Evolutionary conservation across 1,140 invertebrate species (phyloP).

Genomic region (Drosophila guanche): DNA sequence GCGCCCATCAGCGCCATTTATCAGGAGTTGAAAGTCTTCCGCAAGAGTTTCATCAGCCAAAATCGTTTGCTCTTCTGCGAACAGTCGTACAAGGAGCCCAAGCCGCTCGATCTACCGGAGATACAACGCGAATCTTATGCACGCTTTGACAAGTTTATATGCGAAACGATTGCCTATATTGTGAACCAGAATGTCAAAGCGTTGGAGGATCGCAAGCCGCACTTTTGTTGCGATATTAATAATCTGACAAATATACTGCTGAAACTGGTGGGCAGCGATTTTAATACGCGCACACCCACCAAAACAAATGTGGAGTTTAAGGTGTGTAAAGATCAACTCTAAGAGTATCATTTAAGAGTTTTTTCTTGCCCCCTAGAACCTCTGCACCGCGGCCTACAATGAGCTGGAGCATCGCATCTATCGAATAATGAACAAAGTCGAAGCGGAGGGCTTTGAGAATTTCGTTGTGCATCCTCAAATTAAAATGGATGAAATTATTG

Average conservation of each 20-base stretch:
- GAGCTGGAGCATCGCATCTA: conserved; percentile 55
- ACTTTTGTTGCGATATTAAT: conserved; percentile 58
- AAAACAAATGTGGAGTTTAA: conserved; percentile 37
- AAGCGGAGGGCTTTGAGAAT: conserved; percentile 42
- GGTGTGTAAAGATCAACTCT: conserved; percentile 9
- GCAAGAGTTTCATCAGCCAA: conserved; percentile 48
- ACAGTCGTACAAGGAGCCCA: not conserved
- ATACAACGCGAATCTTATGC: conserved; percentile 32
- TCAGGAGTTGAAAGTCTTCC: conserved; percentile 51
- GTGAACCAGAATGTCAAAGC: conserved; percentile 39
- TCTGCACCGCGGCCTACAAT: conserved; percentile 52
- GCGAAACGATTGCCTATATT: conserved; percentile 45
- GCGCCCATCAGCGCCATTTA: conserved; percentile 52
- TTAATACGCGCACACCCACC: conserved; percentile 49
- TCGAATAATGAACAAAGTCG: conserved; percentile 37
- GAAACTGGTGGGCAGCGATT: conserved; percentile 59
- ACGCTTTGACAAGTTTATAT: conserved; percentile 50
- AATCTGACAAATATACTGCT: conserved; percentile 63
- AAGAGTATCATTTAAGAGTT: no score
- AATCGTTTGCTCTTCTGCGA: conserved; percentile 59
- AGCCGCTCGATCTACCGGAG: not conserved
- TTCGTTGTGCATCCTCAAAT: not conserved
- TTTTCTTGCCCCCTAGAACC: conserved; percentile 35
- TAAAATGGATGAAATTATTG: conserved; percentile 17
- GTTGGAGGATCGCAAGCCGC: conserved; percentile 36